phyloP scores from a whole-genome alignment of 2,797 vertebrate genomes.

The Coregonus sp. region DNA sequence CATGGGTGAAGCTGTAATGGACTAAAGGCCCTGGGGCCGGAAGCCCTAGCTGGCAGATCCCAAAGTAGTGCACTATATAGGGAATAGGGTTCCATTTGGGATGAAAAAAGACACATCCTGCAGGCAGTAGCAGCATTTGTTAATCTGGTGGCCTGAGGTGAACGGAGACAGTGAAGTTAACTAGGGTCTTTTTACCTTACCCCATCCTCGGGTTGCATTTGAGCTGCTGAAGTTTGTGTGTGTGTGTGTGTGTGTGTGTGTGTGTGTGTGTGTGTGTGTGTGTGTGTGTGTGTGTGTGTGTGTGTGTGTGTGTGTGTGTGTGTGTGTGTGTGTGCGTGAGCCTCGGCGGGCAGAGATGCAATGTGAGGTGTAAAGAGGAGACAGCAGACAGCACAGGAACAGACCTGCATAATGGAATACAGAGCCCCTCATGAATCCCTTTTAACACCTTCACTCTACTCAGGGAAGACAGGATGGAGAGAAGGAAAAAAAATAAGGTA shows the following conservation, averaged over 20 bases:
- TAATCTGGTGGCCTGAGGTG: constrained; percentile 36
- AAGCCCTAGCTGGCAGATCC: constrained; percentile 26
- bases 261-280: constrained; percentile 17
- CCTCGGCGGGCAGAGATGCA: constrained; percentile 85
- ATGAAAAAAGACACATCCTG: constrained; percentile 33
- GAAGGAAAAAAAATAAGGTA: constrained; percentile 67
- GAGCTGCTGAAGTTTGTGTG: constrained; percentile 53
- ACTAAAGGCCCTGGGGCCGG: constrained; percentile 38
- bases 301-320: constrained; percentile 9
- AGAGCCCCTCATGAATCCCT: constrained; percentile 70
- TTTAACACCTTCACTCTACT: constrained; percentile 88
- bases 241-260: constrained; percentile 14
- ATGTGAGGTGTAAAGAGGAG: constrained; percentile 95
- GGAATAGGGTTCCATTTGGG: neutral
- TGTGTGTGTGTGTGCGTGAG: constrained; percentile 9
- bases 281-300: constrained; percentile 8
- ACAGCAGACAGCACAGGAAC: constrained; percentile 88
- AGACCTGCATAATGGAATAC: constrained; percentile 91
- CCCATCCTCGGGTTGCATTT: constrained; percentile 60
- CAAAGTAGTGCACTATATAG: neutral
- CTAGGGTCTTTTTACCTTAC: constrained; percentile 61
- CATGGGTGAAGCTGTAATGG: neutral
- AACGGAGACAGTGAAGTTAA: constrained; percentile 38
- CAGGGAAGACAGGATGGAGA: constrained; percentile 74
- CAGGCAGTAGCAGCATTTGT: constrained; percentile 31